Percentiles rank a stretch among this genome's conserved stretches.
phyloP scores from a whole-genome alignment of 1,140 invertebrate genomes.

The Thaumetopoea pityocampa region DNA sequence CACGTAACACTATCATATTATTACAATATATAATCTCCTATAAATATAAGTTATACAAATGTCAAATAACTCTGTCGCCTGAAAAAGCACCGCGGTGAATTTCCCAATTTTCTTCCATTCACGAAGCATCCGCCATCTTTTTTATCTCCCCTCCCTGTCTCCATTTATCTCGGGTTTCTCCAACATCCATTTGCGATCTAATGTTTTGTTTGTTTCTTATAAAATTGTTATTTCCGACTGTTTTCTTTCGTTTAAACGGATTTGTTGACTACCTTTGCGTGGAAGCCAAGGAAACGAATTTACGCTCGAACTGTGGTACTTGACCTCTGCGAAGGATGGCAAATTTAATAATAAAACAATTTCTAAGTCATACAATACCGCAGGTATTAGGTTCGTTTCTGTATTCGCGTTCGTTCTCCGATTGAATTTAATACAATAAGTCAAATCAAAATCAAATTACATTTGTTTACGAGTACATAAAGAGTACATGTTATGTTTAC shows the following conservation, averaged over 20 bases:
- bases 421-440: no score
- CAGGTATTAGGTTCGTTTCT: no score
- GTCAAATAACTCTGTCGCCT: conserved; percentile 49
- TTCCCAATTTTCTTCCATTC: conserved; percentile 70
- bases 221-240: conserved; percentile 70
- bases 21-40: no score
- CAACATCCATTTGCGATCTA: conserved; percentile 53
- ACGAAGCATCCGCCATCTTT: conserved; percentile 64
- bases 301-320: conserved; percentile 48
- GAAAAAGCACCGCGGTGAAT: conserved; percentile 54
- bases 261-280: conserved; percentile 55
- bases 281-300: conserved; percentile 64
- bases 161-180: conserved; percentile 62
- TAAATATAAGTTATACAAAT: conserved; percentile 41
- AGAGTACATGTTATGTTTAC: no score
- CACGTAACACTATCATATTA: conserved; percentile 26
- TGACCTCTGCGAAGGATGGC: conserved; percentile 42
- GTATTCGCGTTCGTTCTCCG: no score
- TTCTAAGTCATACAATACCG: conserved; percentile 22
- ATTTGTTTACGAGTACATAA: no score
- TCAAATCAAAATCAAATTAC: no score
- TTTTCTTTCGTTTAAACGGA: conserved; percentile 65
- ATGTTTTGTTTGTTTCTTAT: conserved; percentile 70
- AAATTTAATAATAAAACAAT: conserved; percentile 40
- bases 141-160: conserved; percentile 65